Percentiles rank a stretch among this genome's conserved stretches.
These are phyloP conservation scores for Lontra canadensis DNA, from an alignment of 2,113 vertebrate genomes.

Conservation along the genomic window DNA sequence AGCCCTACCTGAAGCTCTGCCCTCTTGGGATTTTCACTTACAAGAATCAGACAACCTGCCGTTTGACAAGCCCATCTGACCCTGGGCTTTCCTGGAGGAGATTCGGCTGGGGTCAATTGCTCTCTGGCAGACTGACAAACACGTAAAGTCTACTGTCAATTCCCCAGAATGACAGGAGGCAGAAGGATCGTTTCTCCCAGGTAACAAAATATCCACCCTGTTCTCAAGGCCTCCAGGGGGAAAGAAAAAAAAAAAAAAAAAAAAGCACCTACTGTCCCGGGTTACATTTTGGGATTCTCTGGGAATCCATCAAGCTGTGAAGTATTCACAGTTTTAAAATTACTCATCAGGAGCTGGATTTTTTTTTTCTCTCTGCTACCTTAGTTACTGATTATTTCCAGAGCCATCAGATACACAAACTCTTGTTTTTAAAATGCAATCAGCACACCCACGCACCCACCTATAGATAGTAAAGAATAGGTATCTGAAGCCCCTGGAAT, in stretches of 20 bases:
- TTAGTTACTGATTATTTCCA: conserved; percentile 72
- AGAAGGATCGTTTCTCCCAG: background rate
- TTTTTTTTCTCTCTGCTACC: conserved; percentile 52
- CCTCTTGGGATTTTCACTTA: background rate
- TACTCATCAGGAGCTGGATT: conserved; percentile 61
- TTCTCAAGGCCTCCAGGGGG: background rate
- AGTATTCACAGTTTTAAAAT: conserved; percentile 71
- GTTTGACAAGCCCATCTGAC: background rate
- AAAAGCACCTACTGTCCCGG: background rate
- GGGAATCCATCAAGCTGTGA: conserved; percentile 59
- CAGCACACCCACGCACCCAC: conserved; percentile 57
- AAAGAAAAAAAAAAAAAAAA: background rate
- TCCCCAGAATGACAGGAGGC: background rate
- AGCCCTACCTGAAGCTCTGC: background rate
- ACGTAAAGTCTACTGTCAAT: background rate
- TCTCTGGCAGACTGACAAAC: background rate
- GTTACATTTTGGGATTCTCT: background rate
- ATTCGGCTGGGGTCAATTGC: background rate
- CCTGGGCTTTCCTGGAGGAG: background rate
- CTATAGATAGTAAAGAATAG: conserved; percentile 64
- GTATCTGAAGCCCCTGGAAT: conserved; percentile 55
- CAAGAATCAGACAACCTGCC: background rate
- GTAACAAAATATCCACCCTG: no score
- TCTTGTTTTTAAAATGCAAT: conserved; percentile 66
- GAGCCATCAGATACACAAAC: conserved; percentile 64